A percentile compares a stretch with the other conserved stretches of the same genome.
Conservation (phyloP, 2,113 vertebrate genomes). For the Pteropus alecto region DNA sequence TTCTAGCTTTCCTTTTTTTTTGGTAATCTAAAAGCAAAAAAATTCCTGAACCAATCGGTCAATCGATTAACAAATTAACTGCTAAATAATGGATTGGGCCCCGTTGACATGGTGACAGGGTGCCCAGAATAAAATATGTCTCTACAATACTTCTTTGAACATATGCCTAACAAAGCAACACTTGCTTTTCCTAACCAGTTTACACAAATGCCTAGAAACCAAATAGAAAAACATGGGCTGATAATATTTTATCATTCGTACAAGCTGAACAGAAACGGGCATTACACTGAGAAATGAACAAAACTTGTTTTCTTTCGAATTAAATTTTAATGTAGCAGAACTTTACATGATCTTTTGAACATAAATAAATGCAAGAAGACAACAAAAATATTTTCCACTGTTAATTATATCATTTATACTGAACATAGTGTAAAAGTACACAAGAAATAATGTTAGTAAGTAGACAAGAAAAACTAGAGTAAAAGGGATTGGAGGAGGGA, state of each 20-base stretch:
- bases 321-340: constrained; percentile 88
- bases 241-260: constrained; percentile 86
- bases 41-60: constrained; percentile 79
- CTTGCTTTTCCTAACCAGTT: constrained; percentile 79
- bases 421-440: constrained; percentile 74
- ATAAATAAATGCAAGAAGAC: constrained; percentile 84
- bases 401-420: constrained; percentile 84
- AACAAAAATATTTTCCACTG: constrained; percentile 83
- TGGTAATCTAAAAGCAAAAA: constrained; percentile 76
- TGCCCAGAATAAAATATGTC: constrained; percentile 81
- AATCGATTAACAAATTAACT: constrained; percentile 86
- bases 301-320: constrained; percentile 83
- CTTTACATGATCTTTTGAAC: constrained; percentile 83
- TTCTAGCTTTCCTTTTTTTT: background rate
- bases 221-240: constrained; percentile 77
- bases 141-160: constrained; percentile 81
- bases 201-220: constrained; percentile 80
- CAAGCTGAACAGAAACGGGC: constrained; percentile 79
- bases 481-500: background rate
- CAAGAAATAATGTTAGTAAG: constrained; percentile 74
- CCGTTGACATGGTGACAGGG: constrained; percentile 75
- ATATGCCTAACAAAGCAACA: constrained; percentile 78
- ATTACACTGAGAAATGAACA: constrained; percentile 85
- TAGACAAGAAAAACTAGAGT: constrained; percentile 44
- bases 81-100: constrained; percentile 81